A percentile compares a stretch with the other conserved stretches of the same genome.
Conservation (phyloP, 2,113 vertebrate genomes). For the Elephas maximus region DNA sequence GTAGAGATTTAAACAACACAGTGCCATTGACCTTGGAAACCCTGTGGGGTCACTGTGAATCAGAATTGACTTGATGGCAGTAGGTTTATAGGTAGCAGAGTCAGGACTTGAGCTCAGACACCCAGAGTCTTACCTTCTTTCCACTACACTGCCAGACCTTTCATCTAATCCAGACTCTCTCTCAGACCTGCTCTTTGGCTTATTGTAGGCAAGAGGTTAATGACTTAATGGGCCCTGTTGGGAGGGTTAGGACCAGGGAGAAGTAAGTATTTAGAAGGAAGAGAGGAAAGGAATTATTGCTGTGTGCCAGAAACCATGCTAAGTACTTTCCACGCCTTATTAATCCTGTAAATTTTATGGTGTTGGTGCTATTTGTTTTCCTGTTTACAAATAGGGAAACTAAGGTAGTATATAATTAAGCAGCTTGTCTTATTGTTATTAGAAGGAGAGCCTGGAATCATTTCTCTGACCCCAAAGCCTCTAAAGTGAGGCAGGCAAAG, state of each 20-base stretch:
- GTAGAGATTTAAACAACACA: too few relatives aligned
- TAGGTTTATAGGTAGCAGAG: background rate
- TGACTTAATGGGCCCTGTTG: background rate
- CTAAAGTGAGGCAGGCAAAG: background rate
- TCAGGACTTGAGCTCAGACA: background rate
- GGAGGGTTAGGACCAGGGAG: background rate
- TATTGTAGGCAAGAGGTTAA: background rate
- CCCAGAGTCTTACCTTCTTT: slow-evolving; percentile 20
- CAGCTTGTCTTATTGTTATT: background rate
- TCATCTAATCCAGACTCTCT: background rate
- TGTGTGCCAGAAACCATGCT: background rate
- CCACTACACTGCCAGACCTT: background rate
- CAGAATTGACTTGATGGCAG: too few relatives aligned
- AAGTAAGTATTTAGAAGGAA: background rate
- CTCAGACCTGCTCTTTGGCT: background rate
- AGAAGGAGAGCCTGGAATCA: background rate
- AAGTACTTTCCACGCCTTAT: background rate
- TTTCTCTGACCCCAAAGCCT: background rate
- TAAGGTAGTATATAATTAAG: background rate
- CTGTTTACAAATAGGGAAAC: slow-evolving; percentile 25
- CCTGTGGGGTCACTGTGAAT: too few relatives aligned
- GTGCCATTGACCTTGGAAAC: too few relatives aligned
- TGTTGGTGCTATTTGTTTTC: background rate
- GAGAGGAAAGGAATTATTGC: background rate
- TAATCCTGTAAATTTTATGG: slow-evolving; percentile 15